Conservation (phyloP, 2,888 invertebrate genomes). For the Megastigmus dorsalis region DNA sequence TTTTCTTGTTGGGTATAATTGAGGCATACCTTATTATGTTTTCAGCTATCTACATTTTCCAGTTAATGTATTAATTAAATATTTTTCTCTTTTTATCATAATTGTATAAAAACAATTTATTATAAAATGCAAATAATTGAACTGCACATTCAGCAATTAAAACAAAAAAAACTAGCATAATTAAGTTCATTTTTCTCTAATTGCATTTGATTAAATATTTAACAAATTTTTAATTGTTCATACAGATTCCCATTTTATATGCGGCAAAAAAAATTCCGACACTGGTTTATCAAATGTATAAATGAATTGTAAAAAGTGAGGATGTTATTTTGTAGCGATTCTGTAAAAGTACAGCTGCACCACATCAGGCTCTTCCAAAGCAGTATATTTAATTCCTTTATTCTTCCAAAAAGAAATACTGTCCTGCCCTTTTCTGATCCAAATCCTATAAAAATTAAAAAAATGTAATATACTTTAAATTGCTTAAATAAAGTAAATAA, state of each 20-base stretch:
- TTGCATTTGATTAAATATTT: slow-evolving; percentile 4
- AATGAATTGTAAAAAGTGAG: slow-evolving; percentile 40
- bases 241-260: not conserved
- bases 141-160: not conserved
- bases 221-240: slow-evolving; percentile 25
- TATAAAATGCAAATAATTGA: slow-evolving; percentile 23
- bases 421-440: slow-evolving; percentile 97
- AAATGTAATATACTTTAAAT: not conserved
- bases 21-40: not conserved
- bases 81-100: slow-evolving; percentile 3
- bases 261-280: slow-evolving; percentile 30
- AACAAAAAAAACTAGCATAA: slow-evolving; percentile 19
- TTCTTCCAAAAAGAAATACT: slow-evolving; percentile 99
- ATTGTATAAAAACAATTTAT: slow-evolving; percentile 39
- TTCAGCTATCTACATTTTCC: not conserved
- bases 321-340: slow-evolving; percentile 18
- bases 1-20: not conserved
- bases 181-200: not conserved
- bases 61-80: slow-evolving; percentile 13
- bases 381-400: slow-evolving; percentile 7
- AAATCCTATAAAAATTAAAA: slow-evolving; percentile 83
- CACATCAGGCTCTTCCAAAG: not conserved
- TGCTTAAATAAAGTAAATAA: slow-evolving; percentile 59
- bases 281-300: slow-evolving; percentile 8
- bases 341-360: slow-evolving; percentile 19